phyloP scores from a whole-genome alignment of 2,797 vertebrate species.

The Thalassophryne amazonica region DNA sequence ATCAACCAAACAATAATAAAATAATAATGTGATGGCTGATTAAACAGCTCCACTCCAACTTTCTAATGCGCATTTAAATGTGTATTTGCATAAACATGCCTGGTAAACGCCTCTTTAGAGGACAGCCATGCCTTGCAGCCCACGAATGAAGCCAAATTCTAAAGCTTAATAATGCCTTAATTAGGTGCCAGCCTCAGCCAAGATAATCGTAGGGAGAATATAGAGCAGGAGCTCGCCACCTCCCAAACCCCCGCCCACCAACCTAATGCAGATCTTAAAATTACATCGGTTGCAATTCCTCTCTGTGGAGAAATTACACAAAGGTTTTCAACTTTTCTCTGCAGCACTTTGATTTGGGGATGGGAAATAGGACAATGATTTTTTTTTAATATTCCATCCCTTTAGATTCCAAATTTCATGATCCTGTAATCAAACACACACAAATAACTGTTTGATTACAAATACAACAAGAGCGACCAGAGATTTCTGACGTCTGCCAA shows the following conservation, averaged over 20 bases:
- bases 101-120: slow-evolving; percentile 75
- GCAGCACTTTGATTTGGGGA: slow-evolving; percentile 17
- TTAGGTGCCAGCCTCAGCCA: slow-evolving; percentile 50
- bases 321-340: slow-evolving; percentile 11
- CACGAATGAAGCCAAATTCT: slow-evolving; percentile 61
- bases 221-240: slow-evolving; percentile 33
- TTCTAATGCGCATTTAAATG: slow-evolving; percentile 78
- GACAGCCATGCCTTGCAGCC: slow-evolving; percentile 73
- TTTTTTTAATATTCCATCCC: slow-evolving; percentile 8
- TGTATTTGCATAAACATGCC: slow-evolving; percentile 79
- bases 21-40: slow-evolving; percentile 80
- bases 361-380: slow-evolving; percentile 12
- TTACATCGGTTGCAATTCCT: slow-evolving; percentile 21
- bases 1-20: slow-evolving; percentile 81
- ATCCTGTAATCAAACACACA: slow-evolving; percentile 14
- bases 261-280: slow-evolving; percentile 29
- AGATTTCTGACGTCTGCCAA: too few species aligned
- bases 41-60: slow-evolving; percentile 79
- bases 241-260: slow-evolving; percentile 21
- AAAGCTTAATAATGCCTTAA: slow-evolving; percentile 75
- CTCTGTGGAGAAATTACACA: slow-evolving; percentile 27
- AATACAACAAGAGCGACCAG: slow-evolving; percentile 38
- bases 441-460: slow-evolving; percentile 44
- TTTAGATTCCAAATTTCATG: slow-evolving; percentile 22
- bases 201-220: slow-evolving; percentile 43